Evolutionary conservation across 2,113 vertebrate species (phyloP), one percentile per base, ranked within the genome.

Genomic region (Perca flavescens): DNA sequence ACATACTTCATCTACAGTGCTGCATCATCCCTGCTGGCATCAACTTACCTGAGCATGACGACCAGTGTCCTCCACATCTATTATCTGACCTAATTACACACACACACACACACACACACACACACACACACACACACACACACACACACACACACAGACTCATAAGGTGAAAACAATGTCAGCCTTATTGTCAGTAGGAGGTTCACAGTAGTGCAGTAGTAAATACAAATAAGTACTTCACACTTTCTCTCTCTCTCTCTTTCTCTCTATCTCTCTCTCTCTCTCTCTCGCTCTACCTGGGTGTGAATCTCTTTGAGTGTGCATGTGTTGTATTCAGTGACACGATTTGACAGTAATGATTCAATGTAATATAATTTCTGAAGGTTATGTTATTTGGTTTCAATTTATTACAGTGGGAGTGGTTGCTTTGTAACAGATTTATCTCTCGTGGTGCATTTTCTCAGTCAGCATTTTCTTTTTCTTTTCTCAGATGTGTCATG

Each of bases 1-100:
- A 81, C 86, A 0, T 83, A 77, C 78, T 84, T 91, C 78, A 74
- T 16, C 54, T 91, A 68, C 74, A 89, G 11, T 11, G 21, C 25
- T 1, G 84, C 92, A 16, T 58, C 91, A 0, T 17, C 68, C 14
- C 0, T 9, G 22, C 53, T 56, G 14, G 2, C 57, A 0, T 80
- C 85, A 34, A 2, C 58, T n/a, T 15, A 68, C 16, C 58, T 74
- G 15, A 79, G 13, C 25, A 0, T 81, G 1, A 22, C 49, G 12
- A 54, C 19, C n/a, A 8, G 3, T 43, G 1, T 90, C n/a, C 22
- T 88, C 22, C 83, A 58, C 31, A 49, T 78, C 61, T 66, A 0
- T 70, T 67, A 52, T 63, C 11, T 85, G 6, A 58, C 54, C 49
- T n/a, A 53, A 52, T 12, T 1, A 34, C 16, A 36, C 16, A 52